Evolutionary conservation across 1,140 invertebrate genomes (phyloP).

Genomic region (Drosophila parvula): DNA sequence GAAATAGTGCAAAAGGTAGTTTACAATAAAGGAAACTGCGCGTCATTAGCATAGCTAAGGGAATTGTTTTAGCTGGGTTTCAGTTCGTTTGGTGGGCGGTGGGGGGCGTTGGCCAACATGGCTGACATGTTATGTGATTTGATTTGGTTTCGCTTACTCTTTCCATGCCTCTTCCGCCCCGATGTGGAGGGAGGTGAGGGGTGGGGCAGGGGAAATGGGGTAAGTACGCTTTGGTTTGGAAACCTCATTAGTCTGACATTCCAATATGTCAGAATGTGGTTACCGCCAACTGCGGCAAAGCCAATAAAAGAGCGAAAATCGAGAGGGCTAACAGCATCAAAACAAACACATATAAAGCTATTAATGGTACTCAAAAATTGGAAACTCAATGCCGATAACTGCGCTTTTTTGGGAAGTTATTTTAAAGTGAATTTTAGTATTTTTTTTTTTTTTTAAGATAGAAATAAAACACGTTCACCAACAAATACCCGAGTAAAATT

Average conservation of each 20-base stretch:
- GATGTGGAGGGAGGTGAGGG: no score
- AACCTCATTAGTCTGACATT: constrained; percentile 75
- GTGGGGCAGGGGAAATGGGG: constrained; percentile 30
- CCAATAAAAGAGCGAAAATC: constrained; percentile 14
- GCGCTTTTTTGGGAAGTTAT: no score
- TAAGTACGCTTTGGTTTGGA: constrained; percentile 68
- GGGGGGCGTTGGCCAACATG: constrained; percentile 26
- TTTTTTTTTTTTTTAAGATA: no score
- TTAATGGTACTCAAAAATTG: no score
- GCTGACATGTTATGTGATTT: constrained; percentile 76
- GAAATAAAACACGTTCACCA: no score
- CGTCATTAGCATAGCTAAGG: constrained; percentile 70
- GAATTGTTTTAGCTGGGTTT: constrained; percentile 56
- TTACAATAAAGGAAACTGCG: constrained; percentile 62
- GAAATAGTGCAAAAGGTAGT: constrained; percentile 50
- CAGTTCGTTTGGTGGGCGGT: constrained; percentile 31
- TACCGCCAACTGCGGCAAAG: constrained; percentile 36
- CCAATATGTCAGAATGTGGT: constrained; percentile 58
- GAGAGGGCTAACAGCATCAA: constrained; percentile 7
- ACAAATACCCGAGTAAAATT: background rate
- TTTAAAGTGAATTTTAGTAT: no score
- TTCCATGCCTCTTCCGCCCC: background rate
- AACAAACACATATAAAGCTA: background rate
- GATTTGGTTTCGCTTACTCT: constrained; percentile 62
- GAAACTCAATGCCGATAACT: no score